phyloP scores from a whole-genome alignment of 2,888 invertebrate species.

The Eupithecia pulchellata region DNA sequence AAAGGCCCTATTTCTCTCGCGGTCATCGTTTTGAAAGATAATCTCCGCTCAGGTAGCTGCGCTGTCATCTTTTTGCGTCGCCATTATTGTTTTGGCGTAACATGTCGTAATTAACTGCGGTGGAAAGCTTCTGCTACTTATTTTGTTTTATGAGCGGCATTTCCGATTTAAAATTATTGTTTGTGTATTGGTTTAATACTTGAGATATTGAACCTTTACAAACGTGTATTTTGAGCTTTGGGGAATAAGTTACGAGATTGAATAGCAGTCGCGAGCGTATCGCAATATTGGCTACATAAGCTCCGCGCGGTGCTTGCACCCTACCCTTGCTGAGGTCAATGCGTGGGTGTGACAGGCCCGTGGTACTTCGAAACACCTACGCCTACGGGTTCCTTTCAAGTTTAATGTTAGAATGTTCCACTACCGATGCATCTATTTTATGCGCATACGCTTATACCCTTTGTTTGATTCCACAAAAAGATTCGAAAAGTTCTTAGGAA shows the following conservation, averaged over 20 bases:
- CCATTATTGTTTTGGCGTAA: conserved; percentile 46
- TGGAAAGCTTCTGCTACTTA: conserved; percentile 31
- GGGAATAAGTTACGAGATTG: background rate
- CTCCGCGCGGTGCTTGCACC: conserved; percentile 58
- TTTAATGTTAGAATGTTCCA: conserved; percentile 55
- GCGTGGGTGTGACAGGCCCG: conserved; percentile 73
- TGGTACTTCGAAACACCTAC: conserved; percentile 66
- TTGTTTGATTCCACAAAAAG: conserved; percentile 45
- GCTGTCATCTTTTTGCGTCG: conserved; percentile 62
- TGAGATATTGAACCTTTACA: background rate
- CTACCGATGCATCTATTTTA: conserved; percentile 34
- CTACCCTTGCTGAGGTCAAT: conserved; percentile 67
- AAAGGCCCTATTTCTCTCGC: conserved; percentile 63
- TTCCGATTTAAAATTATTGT: conserved; percentile 30
- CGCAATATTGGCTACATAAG: conserved; percentile 52
- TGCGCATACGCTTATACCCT: conserved; percentile 44
- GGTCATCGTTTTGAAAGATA: conserved; percentile 75
- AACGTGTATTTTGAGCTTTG: background rate
- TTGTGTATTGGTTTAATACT: conserved; percentile 10
- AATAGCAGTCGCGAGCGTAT: conserved; percentile 24
- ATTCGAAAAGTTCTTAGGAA: conserved; percentile 3
- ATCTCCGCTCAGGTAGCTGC: conserved; percentile 64
- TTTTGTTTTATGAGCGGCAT: conserved; percentile 37
- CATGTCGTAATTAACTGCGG: conserved; percentile 42
- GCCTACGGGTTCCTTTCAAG: conserved; percentile 67